Evolutionary conservation across 2,113 vertebrate genomes (phyloP).

Genomic region (Halcyon malimbica): DNA sequence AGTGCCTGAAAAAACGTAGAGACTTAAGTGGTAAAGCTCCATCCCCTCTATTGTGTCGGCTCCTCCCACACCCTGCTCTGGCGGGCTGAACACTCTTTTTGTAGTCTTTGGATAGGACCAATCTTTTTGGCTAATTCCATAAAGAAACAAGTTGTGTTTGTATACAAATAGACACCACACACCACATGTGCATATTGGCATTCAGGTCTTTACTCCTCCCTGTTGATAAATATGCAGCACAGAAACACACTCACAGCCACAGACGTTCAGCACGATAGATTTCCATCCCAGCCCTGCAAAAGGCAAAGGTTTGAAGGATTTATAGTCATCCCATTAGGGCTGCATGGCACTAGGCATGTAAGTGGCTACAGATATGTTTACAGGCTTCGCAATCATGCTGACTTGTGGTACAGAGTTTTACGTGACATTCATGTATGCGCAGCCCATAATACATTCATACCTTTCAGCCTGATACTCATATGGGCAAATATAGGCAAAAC

Average conservation of each 20-base stretch:
- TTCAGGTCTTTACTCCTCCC: not conserved
- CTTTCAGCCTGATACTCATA: not conserved
- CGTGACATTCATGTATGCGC: too few relatives aligned
- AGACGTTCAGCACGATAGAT: not conserved
- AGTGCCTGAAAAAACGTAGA: not conserved
- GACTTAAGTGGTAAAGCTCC: not conserved
- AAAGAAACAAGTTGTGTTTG: not conserved
- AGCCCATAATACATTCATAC: too few relatives aligned
- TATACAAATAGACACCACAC: not conserved
- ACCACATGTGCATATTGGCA: not conserved
- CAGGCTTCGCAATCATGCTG: not conserved
- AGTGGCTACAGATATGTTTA: not conserved
- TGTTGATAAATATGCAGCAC: rapidly evolving
- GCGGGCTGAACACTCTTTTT: not conserved
- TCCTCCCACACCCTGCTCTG: not conserved
- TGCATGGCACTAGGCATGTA: not conserved
- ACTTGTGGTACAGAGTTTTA: not conserved
- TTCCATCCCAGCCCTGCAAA: not conserved
- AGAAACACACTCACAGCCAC: not conserved
- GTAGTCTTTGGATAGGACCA: not conserved
- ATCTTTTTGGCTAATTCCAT: not conserved
- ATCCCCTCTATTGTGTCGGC: not conserved
- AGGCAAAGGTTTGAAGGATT: not conserved
- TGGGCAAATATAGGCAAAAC: not conserved
- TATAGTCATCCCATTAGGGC: not conserved